phyloP scores from a whole-genome alignment of 1,140 invertebrate genomes.

The Drosophila seguyi region DNA sequence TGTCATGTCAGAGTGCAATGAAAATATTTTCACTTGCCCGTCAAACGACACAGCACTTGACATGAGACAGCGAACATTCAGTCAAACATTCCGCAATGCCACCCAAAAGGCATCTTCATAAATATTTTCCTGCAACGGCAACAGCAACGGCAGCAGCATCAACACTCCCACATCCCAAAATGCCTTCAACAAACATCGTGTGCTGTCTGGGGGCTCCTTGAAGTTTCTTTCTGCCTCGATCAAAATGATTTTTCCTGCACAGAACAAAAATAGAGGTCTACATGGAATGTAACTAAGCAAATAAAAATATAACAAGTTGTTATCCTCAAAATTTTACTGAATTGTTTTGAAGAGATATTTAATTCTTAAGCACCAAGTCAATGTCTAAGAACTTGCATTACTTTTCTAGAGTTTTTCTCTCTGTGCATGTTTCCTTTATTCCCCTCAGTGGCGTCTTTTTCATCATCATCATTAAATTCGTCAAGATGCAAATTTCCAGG shows the following conservation, averaged over 20 bases:
- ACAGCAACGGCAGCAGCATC: constrained; percentile 39
- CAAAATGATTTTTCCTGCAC: constrained; percentile 67
- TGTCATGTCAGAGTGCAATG: constrained; percentile 83
- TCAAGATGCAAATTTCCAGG: constrained; percentile 80
- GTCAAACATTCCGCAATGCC: constrained; percentile 81
- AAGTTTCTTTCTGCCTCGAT: constrained; percentile 72
- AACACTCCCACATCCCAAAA: constrained; percentile 77
- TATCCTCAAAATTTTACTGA: too few relatives aligned
- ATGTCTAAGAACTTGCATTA: not conserved
- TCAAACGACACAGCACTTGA: constrained; percentile 64
- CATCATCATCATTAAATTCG: constrained; percentile 83
- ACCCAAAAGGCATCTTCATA: constrained; percentile 83
- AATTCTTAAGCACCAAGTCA: not conserved
- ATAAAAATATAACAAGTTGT: not conserved
- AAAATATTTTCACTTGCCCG: constrained; percentile 80
- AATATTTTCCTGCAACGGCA: constrained; percentile 65
- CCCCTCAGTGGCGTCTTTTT: constrained; percentile 62
- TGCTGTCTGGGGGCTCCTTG: constrained; percentile 75
- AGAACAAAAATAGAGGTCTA: not conserved
- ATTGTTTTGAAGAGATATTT: too few relatives aligned
- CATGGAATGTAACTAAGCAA: not conserved
- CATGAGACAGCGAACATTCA: constrained; percentile 69
- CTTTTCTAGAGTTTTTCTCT: not conserved
- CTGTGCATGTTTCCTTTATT: constrained; percentile 1
- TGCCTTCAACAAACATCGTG: constrained; percentile 70